Evolutionary conservation across 2,888 invertebrate genomes (phyloP).

Genomic region (Oeneis ivallda): DNA sequence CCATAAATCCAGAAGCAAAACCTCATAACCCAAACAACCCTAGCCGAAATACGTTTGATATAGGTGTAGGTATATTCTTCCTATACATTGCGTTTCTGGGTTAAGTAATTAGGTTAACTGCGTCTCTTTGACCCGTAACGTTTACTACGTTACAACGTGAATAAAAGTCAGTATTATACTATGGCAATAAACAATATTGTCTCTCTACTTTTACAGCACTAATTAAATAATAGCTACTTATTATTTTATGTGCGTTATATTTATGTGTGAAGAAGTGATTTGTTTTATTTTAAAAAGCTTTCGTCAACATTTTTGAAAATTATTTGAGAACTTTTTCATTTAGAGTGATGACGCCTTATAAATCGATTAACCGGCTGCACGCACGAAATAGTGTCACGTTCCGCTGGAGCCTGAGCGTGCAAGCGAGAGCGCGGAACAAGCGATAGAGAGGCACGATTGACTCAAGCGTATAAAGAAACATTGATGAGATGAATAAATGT

Average conservation of each 20-base stretch:
- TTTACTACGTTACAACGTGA: background rate
- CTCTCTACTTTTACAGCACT: background rate
- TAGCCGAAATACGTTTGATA: background rate
- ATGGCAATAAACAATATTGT: background rate
- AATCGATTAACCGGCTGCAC: too few species aligned
- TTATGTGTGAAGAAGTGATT: background rate
- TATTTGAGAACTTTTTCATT: too few species aligned
- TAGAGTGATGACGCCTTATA: too few species aligned
- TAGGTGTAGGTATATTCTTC: background rate
- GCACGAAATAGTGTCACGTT: too few species aligned
- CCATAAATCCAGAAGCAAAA: too few species aligned
- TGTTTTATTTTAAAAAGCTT: too few species aligned
- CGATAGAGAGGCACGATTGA: too few species aligned
- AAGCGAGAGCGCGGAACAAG: too few species aligned
- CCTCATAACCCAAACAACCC: too few species aligned
- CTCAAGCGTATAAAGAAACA: background rate
- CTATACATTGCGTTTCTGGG: background rate
- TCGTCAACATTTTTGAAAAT: too few species aligned
- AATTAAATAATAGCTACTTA: background rate
- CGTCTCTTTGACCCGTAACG: background rate
- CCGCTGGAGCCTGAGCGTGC: too few species aligned
- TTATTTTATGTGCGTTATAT: background rate
- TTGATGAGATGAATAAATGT: background rate
- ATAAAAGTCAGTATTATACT: background rate
- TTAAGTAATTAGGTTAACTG: constrained; percentile 9